These are phyloP conservation scores for Micrastur ruficollis DNA, from an alignment of 2,797 vertebrate species.

Conservation along the genomic window DNA sequence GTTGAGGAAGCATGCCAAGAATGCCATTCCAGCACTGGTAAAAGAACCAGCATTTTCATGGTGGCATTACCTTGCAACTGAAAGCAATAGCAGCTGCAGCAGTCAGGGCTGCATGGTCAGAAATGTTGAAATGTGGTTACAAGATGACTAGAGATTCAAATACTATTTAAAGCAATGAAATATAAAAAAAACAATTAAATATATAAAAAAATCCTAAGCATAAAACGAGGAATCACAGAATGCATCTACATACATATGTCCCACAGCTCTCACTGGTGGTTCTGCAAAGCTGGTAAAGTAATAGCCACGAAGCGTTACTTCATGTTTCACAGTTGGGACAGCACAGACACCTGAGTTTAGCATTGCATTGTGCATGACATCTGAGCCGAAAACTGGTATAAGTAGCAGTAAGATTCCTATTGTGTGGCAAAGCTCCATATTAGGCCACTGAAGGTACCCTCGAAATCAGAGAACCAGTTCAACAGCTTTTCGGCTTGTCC, in stretches of 20 bases:
- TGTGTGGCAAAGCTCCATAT: neutral
- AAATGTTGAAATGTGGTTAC: neutral
- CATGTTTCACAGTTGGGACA: fast-evolving
- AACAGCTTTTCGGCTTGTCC: neutral
- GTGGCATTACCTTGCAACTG: neutral
- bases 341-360: neutral
- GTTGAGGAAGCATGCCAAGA: neutral
- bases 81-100: neutral
- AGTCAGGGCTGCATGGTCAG: neutral
- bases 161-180: neutral
- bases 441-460: neutral
- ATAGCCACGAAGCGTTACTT: neutral
- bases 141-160: neutral
- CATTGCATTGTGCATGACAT: fast-evolving
- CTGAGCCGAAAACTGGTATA: fast-evolving
- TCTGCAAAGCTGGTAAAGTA: neutral
- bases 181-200: fast-evolving
- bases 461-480: neutral
- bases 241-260: neutral
- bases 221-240: neutral
- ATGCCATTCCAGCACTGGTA: neutral
- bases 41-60: neutral
- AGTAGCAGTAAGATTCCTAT: fast-evolving
- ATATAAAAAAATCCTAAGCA: neutral
- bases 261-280: neutral